phyloP scores from a whole-genome alignment of 2,888 invertebrate species.

The Machimus rusticus region DNA sequence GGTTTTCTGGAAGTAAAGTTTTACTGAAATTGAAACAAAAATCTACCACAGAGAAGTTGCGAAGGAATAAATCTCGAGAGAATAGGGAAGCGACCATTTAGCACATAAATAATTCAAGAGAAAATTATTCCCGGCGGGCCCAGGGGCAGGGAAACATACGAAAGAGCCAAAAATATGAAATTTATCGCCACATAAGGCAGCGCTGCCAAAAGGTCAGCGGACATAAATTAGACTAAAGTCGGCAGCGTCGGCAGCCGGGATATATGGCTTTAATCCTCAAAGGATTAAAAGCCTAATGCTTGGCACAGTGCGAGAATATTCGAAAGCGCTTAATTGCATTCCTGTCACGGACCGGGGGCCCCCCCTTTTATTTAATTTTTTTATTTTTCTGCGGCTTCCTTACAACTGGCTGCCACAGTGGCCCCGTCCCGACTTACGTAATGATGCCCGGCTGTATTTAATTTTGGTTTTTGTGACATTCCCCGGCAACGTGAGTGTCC shows the following conservation, averaged over 20 bases:
- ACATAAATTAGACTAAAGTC: constrained; percentile 30
- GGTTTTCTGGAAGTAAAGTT: not conserved
- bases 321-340: constrained; percentile 23
- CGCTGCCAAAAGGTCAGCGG: constrained; percentile 25
- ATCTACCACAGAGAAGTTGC: not conserved
- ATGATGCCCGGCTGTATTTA: constrained; percentile 7
- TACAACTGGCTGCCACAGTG: not conserved
- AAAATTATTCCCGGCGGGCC: not conserved
- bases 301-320: not conserved
- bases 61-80: not conserved
- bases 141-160: not conserved
- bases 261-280: constrained; percentile 26
- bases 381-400: not conserved
- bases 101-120: not conserved
- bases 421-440: not conserved
- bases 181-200: constrained; percentile 23
- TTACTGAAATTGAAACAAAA: not conserved
- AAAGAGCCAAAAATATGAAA: constrained; percentile 24
- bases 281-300: constrained; percentile 25
- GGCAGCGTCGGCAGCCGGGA: not conserved
- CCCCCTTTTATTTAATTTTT: not conserved
- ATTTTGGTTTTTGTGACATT: constrained; percentile 24
- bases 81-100: not conserved
- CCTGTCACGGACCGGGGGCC: not conserved
- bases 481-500: not conserved